Conservation (phyloP, 2,888 invertebrate species). For the Eupeodes luniger region DNA sequence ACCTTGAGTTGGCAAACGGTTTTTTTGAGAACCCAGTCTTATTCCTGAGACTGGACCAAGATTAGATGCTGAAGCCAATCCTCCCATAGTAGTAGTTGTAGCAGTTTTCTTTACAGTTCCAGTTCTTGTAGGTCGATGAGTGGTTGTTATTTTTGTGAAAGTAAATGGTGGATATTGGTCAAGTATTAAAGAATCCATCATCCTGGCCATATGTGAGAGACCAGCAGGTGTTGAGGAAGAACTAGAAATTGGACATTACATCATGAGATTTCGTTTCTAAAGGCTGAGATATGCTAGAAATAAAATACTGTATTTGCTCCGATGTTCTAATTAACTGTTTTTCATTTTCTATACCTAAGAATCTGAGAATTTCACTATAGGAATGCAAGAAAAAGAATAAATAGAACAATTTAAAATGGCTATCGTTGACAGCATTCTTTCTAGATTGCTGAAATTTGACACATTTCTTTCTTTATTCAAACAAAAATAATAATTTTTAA, state of each 20-base stretch:
- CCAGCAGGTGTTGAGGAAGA: conserved; percentile 85
- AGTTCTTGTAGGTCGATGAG: conserved; percentile 84
- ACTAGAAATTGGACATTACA: conserved; percentile 80
- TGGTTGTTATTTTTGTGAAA: conserved; percentile 87
- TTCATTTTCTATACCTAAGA: too few relatives aligned
- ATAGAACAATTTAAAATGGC: too few relatives aligned
- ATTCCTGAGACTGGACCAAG: conserved; percentile 57
- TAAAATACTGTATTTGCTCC: too few relatives aligned
- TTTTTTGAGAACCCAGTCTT: conserved; percentile 79
- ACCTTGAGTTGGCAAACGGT: conserved; percentile 84
- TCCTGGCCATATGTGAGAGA: conserved; percentile 89
- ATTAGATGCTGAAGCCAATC: conserved; percentile 49
- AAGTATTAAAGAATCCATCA: conserved; percentile 90
- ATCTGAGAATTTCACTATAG: too few relatives aligned
- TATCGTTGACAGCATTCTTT: too few relatives aligned
- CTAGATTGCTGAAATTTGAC: too few relatives aligned
- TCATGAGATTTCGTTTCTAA: too few relatives aligned
- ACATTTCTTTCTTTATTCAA: too few relatives aligned
- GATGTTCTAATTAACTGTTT: too few relatives aligned
- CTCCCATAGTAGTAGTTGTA: conserved; percentile 76
- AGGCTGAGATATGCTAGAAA: too few relatives aligned
- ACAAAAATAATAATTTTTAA: too few relatives aligned
- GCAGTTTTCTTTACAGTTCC: conserved; percentile 79
- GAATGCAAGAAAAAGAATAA: too few relatives aligned
- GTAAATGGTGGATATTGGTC: conserved; percentile 88